Base-by-base conservation (phyloP, 2,797 vertebrate species). In the Cygnus olor region DNA sequence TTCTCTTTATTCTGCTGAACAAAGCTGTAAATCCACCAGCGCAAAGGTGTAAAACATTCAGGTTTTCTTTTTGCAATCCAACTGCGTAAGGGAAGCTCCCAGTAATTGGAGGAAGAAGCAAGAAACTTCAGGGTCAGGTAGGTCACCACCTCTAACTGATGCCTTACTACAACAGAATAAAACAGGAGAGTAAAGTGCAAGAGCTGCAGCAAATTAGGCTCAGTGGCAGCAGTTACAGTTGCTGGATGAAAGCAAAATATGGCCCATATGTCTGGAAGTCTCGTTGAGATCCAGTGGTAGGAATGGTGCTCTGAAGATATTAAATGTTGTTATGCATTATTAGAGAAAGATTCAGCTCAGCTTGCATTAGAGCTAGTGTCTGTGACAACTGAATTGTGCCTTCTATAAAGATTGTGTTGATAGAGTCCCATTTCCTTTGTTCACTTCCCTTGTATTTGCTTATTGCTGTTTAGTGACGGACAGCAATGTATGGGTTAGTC, bases 371-470 rank as follows among this genome's bases (percentile, higher is more conserved):
- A 72, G 54, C 47, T 30, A 76, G 54, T 25, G 56, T 34, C 56
- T 72, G 66, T 76, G 82, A 56, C 32, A 38, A 22, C 34, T 24
- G 70, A 88, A 12, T 27, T 34, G 42, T 81, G 74, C 8, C 14
- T 36, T 15, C 32, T 56, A 54, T 72, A 22, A 36, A 53, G 71
- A 25, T 5, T 0, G 0, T 32, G 36, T 68, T 60, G 15, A 47
- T 24, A 28, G 30, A 19, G 45, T 60, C 22, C 4, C n/a, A 63
- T 42, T n/a, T 47, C 69, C 20, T 32, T 15, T 45, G 42, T 74
- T 70, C 10, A 2, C n/a, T 86, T 30, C 14, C 10, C 27, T 47
- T 66, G 25, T 66, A 10, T 83, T 92, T 76, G 45, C 12, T 88
- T 73, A 13, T 61, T 57, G 3, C 28, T 40, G 28, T 21, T 53